phyloP scores from a whole-genome alignment of 2,797 vertebrate genomes.

The Podargus strigoides region DNA sequence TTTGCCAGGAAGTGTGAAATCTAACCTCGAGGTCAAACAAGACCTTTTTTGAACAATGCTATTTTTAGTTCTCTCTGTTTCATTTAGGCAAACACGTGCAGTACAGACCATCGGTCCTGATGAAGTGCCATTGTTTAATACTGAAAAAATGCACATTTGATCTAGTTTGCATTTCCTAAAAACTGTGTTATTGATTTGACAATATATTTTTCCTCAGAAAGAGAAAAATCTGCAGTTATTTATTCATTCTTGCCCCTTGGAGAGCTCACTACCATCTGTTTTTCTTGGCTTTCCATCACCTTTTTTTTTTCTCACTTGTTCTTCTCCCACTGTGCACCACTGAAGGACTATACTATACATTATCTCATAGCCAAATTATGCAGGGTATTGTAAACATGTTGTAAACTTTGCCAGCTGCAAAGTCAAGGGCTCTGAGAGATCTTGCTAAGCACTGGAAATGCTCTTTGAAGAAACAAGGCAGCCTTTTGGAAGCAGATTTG shows the following conservation, averaged over 20 bases:
- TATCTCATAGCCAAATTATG: constrained; percentile 52
- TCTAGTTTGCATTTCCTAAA: constrained; percentile 24
- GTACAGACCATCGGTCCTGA: not conserved
- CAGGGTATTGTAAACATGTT: constrained; percentile 51
- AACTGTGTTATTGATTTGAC: constrained; percentile 47
- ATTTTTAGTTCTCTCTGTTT: not conserved
- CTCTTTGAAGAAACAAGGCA: not conserved
- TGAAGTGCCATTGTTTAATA: constrained; percentile 28
- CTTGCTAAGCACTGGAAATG: not conserved
- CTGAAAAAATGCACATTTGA: constrained; percentile 32
- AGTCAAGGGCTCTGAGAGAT: constrained; percentile 23
- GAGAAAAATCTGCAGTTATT: constrained; percentile 26
- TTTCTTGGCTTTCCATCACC: constrained; percentile 56
- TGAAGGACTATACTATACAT: constrained; percentile 25
- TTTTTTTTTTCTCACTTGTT: constrained; percentile 38
- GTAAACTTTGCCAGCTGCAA: constrained; percentile 53
- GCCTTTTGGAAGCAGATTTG: constrained; percentile 13
- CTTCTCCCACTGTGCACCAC: constrained; percentile 38
- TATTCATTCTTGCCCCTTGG: constrained; percentile 42
- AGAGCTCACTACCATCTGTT: constrained; percentile 27
- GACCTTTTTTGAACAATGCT: not conserved
- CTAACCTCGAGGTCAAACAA: not conserved
- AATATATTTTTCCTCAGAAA: constrained; percentile 8
- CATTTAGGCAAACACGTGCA: not conserved
- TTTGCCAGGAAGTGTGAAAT: not conserved